Base-by-base conservation (phyloP, 2,797 vertebrate genomes). In the Amblyraja radiata region DNA sequence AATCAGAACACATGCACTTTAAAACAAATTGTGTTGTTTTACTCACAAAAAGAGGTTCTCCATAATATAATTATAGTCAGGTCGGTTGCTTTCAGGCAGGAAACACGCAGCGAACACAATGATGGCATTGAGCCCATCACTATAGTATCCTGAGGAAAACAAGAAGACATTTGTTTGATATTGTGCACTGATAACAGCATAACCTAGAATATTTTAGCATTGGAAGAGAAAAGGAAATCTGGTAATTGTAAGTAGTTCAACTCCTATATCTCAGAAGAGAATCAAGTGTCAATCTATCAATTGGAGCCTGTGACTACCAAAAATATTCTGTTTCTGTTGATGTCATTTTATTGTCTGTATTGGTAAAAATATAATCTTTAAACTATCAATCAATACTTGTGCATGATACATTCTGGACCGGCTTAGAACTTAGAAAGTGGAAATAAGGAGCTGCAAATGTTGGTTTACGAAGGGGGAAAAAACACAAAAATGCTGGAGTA, bases 21-120 rank as follows among this genome's bases (percentile, higher is more conserved):
- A 86, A 86, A 58, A 63, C 61, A 88, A 68, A 68, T 92, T 73
- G 46, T 92, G 58, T 46, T 28, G 54, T 92, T 54, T 23, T 92
- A 98, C 99, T 99, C 95, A 99, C 99, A 99, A 96, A 95, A 99
- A 99, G 96, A 99, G 98, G 95, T 99, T 99, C 96, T 99, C 99
- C 99, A 99, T 99, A 94, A 99, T 97, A 95, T 99, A 98, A 93
- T 98, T 97, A 96, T 99, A 99, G 95, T 99, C 98, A 63, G 97
- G 97, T 94, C 96, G 96, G 96, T 97, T 97, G 94, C 98, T 99
- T 96, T 99, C 99, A 93, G 99, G 98, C 95, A 99, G 97, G 96
- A 98, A 99, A 95, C 99, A 99, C 68, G 98, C 98, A 0, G 98
- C 98, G 95, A 99, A 99, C 95, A 99, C 98, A 95, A 99, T 99